Conservation (phyloP, 1,140 invertebrate species). For the Drosophila repletoides region DNA sequence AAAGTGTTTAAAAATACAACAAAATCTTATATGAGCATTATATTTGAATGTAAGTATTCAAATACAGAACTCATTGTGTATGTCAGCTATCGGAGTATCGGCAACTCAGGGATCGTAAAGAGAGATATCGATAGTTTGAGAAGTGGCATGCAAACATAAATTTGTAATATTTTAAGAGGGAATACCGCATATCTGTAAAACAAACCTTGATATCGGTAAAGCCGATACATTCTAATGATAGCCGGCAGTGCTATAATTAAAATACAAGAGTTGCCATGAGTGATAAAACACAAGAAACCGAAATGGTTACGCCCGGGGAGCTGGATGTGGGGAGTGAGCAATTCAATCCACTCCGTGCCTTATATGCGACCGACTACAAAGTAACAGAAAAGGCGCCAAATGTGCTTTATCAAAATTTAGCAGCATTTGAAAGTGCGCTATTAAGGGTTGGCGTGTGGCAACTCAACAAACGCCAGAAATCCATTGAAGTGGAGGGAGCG, state of each 20-base stretch:
- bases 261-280: background rate
- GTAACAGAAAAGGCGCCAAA: conserved; percentile 82
- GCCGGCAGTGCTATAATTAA: background rate
- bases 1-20: too few relatives aligned
- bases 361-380: conserved; percentile 84
- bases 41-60: too few relatives aligned
- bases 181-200: too few relatives aligned
- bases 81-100: too few relatives aligned
- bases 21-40: too few relatives aligned
- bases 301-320: conserved; percentile 60
- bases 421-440: conserved; percentile 70
- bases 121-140: too few relatives aligned
- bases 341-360: conserved; percentile 87
- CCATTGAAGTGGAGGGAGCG: background rate
- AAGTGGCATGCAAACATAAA: too few relatives aligned
- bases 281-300: background rate
- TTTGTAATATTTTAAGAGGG: too few relatives aligned
- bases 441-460: conserved; percentile 63
- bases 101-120: too few relatives aligned
- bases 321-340: conserved; percentile 85
- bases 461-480: conserved; percentile 49
- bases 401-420: conserved; percentile 73
- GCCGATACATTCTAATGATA: too few relatives aligned
- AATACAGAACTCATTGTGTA: too few relatives aligned
- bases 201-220: too few relatives aligned